A percentile compares a stretch with the other conserved stretches of the same genome.
Evolutionary conservation across 2,797 vertebrate genomes (phyloP).

Genomic region (Hylomyscus alleni): DNA sequence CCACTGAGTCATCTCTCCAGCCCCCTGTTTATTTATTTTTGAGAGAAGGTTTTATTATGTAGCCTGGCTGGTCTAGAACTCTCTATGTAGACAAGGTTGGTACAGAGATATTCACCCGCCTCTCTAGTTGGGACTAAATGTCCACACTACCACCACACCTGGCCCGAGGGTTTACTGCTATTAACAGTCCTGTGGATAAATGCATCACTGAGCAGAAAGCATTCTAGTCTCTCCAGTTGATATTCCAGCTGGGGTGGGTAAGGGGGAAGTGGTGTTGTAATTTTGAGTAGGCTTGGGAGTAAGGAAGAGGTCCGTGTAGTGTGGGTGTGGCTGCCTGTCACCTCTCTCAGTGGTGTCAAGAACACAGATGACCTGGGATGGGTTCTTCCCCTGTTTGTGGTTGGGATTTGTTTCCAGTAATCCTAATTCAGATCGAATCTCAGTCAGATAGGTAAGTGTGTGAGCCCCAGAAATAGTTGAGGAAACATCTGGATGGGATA

Average conservation of each 20-base stretch:
- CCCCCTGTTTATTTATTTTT: background rate
- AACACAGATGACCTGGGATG: background rate
- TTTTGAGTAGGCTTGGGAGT: conserved; percentile 4
- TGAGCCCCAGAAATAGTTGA: background rate
- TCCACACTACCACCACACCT: background rate
- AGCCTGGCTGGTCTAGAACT: background rate
- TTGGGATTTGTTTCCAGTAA: background rate
- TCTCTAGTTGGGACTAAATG: background rate
- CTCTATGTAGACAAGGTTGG: background rate
- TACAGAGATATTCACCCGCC: background rate
- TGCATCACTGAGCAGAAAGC: background rate
- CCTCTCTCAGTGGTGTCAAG: background rate
- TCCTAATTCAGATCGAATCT: background rate
- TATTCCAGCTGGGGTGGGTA: background rate
- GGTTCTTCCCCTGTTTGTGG: background rate
- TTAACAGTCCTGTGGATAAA: background rate
- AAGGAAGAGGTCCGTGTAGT: background rate
- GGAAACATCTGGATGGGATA: conserved; percentile 12
- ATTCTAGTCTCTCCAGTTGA: background rate
- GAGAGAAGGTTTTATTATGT: background rate
- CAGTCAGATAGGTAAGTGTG: background rate
- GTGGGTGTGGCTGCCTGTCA: background rate
- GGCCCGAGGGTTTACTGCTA: background rate
- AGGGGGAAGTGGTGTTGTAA: background rate
- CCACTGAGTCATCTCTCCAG: too few species aligned